A percentile compares a stretch with the other conserved stretches of the same genome.
Evolutionary conservation across 2,113 vertebrate species (phyloP).

Genomic region (Oreochromis niloticus): DNA sequence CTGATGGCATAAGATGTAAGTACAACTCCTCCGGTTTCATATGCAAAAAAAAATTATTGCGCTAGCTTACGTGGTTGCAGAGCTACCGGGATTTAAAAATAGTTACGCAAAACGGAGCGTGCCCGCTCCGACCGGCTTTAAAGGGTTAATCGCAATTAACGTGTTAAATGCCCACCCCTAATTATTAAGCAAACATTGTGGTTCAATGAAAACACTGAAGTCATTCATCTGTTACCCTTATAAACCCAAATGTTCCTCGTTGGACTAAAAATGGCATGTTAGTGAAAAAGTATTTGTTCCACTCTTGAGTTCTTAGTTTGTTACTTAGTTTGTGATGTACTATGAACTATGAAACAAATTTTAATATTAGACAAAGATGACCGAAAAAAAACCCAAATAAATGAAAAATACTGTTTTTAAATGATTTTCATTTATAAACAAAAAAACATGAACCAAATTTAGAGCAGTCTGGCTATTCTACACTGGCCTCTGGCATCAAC

Average conservation of each 20-base stretch:
- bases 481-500: background rate
- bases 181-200: background rate
- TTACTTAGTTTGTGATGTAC: too few relatives aligned
- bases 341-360: too few relatives aligned
- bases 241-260: background rate
- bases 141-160: background rate
- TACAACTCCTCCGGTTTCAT: too few relatives aligned
- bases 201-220: background rate
- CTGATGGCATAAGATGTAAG: too few relatives aligned
- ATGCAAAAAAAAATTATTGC: too few relatives aligned
- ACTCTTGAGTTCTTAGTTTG: too few relatives aligned
- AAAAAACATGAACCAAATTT: background rate
- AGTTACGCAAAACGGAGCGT: too few relatives aligned
- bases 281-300: background rate
- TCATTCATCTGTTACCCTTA: background rate
- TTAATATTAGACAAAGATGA: background rate
- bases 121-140: too few relatives aligned
- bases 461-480: background rate
- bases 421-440: background rate
- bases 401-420: rapidly evolving
- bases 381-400: background rate
- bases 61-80: too few relatives aligned
- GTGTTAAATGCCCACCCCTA: too few relatives aligned
- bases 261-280: background rate
- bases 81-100: too few relatives aligned